These are phyloP conservation scores for Drosophila falleni DNA, from an alignment of 2,888 invertebrate genomes.

Conservation along the genomic window DNA sequence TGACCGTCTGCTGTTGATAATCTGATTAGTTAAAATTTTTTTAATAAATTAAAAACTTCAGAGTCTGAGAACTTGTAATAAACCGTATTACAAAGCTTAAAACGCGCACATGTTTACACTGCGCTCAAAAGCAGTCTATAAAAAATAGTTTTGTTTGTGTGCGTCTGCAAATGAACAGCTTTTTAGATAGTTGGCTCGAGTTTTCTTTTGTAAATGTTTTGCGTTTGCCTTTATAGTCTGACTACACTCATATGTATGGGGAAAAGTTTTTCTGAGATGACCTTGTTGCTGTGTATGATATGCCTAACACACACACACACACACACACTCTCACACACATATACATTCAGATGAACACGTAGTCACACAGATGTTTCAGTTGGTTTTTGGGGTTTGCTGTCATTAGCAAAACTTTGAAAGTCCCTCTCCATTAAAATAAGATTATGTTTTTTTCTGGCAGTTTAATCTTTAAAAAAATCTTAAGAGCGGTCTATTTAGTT, in stretches of 20 bases:
- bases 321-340: background rate
- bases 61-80: background rate
- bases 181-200: slow-evolving; percentile 7
- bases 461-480: background rate
- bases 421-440: slow-evolving; percentile 5
- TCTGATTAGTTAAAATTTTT: slow-evolving; percentile 14
- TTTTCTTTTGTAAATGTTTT: slow-evolving; percentile 16
- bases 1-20: slow-evolving; percentile 15
- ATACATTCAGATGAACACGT: slow-evolving; percentile 1
- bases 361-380: slow-evolving; percentile 5
- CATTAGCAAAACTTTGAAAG: slow-evolving; percentile 23
- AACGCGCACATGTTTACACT: background rate
- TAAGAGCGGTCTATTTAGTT: no score
- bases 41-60: slow-evolving; percentile 1
- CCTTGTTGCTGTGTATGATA: slow-evolving; percentile 16
- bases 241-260: slow-evolving; percentile 2
- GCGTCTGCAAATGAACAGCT: slow-evolving; percentile 9
- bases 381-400: slow-evolving; percentile 14
- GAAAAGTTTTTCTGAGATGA: slow-evolving; percentile 10
- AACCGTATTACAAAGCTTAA: slow-evolving; percentile 27
- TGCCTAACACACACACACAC: slow-evolving; percentile 4
- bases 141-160: slow-evolving; percentile 1
- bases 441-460: background rate
- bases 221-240: background rate
- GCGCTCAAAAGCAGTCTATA: slow-evolving; percentile 6